phyloP scores from a whole-genome alignment of 64 coral and sea anemone genomes.

The Acropora yongei region DNA sequence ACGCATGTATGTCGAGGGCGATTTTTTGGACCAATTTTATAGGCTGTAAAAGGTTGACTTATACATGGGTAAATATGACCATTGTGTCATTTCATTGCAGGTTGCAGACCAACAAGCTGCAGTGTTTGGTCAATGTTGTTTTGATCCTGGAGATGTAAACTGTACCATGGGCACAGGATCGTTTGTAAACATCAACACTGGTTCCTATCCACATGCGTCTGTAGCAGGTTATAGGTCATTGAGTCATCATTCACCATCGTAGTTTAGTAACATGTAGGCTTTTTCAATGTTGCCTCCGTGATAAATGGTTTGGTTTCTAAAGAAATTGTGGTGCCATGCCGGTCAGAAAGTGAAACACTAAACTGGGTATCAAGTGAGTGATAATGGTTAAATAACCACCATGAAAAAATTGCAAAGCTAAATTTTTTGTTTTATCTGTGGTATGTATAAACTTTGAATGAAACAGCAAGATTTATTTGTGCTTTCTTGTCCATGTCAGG shows the following conservation, averaged over 20 bases:
- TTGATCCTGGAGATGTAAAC: slow-evolving; percentile 97
- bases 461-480: neutral
- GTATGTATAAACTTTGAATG: neutral
- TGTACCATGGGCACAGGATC: slow-evolving; percentile 94
- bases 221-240: slow-evolving; percentile 66
- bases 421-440: too few species aligned
- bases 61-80: neutral
- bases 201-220: slow-evolving; percentile 85
- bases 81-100: slow-evolving; percentile 18
- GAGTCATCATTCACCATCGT: neutral
- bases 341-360: too few species aligned
- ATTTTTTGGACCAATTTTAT: too few species aligned
- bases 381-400: too few species aligned
- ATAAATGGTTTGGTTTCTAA: too few species aligned
- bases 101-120: slow-evolving; percentile 93
- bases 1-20: too few species aligned
- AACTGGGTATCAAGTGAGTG: too few species aligned
- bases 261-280: neutral
- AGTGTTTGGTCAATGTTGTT: slow-evolving; percentile 98
- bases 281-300: neutral
- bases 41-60: too few species aligned
- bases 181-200: slow-evolving; percentile 95
- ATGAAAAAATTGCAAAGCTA: too few species aligned
- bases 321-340: too few species aligned
- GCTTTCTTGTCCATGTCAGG: slow-evolving; percentile 30